These are phyloP conservation scores for Erethizon dorsatum DNA, from an alignment of 2,797 vertebrate species.

Conservation along the genomic window DNA sequence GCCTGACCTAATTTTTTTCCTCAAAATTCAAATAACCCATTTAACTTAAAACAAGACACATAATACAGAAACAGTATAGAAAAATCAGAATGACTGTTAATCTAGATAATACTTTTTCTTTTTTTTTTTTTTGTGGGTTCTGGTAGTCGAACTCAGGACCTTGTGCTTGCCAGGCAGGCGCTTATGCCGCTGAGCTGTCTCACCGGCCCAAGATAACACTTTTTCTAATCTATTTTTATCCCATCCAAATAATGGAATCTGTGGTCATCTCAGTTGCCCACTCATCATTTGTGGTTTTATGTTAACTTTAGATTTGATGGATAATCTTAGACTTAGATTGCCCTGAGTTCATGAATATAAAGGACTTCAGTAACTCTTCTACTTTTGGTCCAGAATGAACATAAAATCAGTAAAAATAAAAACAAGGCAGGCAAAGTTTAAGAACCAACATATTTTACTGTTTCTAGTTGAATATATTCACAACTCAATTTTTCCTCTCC, in stretches of 20 bases:
- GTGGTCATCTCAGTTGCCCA: slow-evolving; percentile 32
- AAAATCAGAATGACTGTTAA: slow-evolving; percentile 23
- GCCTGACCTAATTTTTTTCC: too few relatives aligned
- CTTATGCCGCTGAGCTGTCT: too few relatives aligned
- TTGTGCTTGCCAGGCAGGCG: too few relatives aligned
- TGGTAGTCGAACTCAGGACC: too few relatives aligned
- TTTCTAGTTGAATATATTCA: neutral
- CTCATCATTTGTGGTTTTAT: slow-evolving; percentile 64
- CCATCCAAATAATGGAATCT: slow-evolving; percentile 47
- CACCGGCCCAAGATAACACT: neutral
- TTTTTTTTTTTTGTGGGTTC: too few relatives aligned
- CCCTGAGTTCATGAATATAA: slow-evolving; percentile 19
- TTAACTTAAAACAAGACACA: neutral
- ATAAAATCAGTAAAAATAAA: slow-evolving; percentile 39
- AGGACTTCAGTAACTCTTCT: neutral
- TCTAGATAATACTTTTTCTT: slow-evolving; percentile 18
- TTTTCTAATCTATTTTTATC: slow-evolving; percentile 58
- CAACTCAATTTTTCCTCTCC: neutral
- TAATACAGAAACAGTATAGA: neutral
- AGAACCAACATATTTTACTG: neutral
- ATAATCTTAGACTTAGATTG: slow-evolving; percentile 65
- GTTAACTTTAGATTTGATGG: slow-evolving; percentile 68
- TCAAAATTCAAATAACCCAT: neutral
- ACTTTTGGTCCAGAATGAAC: slow-evolving; percentile 28
- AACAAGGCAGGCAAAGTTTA: neutral